phyloP scores from a whole-genome alignment of 2,797 vertebrate genomes.

The Mallotus villosus region DNA sequence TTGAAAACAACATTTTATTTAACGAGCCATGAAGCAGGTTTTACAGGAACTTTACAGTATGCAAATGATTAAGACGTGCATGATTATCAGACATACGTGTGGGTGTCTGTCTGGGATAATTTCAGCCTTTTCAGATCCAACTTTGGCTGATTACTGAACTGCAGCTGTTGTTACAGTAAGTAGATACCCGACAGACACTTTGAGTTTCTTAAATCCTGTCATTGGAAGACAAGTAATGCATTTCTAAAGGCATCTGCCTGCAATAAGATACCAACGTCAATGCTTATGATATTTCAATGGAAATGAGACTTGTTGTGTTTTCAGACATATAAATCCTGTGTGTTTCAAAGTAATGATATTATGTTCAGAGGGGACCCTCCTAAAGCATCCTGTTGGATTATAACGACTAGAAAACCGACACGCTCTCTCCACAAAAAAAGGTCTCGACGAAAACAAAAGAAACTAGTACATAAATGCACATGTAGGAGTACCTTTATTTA shows the following conservation, averaged over 20 bases:
- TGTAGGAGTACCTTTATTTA: slow-evolving; percentile 1
- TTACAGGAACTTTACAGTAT: slow-evolving; percentile 6
- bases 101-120: slow-evolving; percentile 43
- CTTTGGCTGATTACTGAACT: slow-evolving; percentile 34
- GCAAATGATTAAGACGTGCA: slow-evolving; percentile 46
- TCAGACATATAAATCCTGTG: slow-evolving; percentile 12
- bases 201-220: background rate
- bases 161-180: slow-evolving; percentile 23
- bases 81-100: slow-evolving; percentile 27
- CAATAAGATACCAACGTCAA: background rate
- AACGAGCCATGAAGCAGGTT: background rate
- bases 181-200: slow-evolving; percentile 16
- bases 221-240: background rate
- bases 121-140: slow-evolving; percentile 35
- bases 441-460: background rate
- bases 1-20: background rate
- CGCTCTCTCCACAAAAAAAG: background rate
- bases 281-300: background rate
- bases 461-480: background rate
- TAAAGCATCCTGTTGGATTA: slow-evolving; percentile 15
- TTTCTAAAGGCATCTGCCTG: slow-evolving; percentile 2
- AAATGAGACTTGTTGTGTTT: background rate
- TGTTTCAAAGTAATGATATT: background rate
- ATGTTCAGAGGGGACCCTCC: background rate
- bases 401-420: background rate